Conservation (phyloP, 1,140 invertebrate species). For the Amyelois transitella region DNA sequence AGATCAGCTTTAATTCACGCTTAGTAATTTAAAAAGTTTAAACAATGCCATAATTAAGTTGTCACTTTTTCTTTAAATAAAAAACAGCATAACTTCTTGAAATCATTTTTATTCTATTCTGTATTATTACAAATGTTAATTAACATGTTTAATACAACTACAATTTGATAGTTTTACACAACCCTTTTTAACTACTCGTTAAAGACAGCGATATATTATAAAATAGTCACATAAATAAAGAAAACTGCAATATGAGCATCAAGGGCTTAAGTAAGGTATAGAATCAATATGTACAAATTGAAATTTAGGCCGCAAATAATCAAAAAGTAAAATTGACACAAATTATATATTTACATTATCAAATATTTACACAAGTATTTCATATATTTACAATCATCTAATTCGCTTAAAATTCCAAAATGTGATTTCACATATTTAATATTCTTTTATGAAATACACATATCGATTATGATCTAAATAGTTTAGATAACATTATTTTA, state of each 20-base stretch:
- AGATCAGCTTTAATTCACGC: slow-evolving; percentile 7
- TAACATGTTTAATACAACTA: slow-evolving; percentile 59
- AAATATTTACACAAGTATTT: slow-evolving; percentile 23
- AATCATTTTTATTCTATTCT: slow-evolving; percentile 47
- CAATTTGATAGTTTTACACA: slow-evolving; percentile 66
- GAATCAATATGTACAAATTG: slow-evolving; percentile 10
- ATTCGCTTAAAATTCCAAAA: slow-evolving; percentile 11
- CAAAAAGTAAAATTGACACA: slow-evolving; percentile 21
- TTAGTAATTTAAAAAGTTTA: neutral
- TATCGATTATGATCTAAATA: slow-evolving; percentile 13
- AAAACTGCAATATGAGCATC: neutral
- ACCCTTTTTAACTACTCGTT: slow-evolving; percentile 53
- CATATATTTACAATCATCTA: slow-evolving; percentile 27
- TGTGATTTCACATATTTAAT: slow-evolving; percentile 5
- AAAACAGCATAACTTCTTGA: slow-evolving; percentile 1
- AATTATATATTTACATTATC: slow-evolving; percentile 26
- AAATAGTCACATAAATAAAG: slow-evolving; percentile 6
- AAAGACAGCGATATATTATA: slow-evolving; percentile 19
- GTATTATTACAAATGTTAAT: slow-evolving; percentile 53
- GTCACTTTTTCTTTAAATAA: neutral
- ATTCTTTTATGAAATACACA: slow-evolving; percentile 7
- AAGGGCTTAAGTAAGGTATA: no score
- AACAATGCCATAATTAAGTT: neutral
- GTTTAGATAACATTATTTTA: slow-evolving; percentile 17
- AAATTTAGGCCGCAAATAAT: slow-evolving; percentile 33